These are phyloP conservation scores for Aythya baeri DNA, from an alignment of 2,113 vertebrate species.

Conservation along the genomic window DNA sequence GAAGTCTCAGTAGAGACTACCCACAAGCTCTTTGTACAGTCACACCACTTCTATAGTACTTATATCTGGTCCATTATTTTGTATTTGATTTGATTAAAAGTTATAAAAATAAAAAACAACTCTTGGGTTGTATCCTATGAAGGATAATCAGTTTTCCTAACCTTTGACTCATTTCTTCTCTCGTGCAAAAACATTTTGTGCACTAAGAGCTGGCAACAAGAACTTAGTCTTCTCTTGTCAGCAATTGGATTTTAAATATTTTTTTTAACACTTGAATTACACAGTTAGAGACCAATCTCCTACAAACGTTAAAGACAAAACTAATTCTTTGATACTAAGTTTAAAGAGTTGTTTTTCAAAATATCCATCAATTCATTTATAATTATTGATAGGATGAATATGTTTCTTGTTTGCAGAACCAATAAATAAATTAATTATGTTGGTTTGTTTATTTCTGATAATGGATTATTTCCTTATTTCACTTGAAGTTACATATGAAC, in stretches of 20 bases:
- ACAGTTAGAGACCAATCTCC: background rate
- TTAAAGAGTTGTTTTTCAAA: background rate
- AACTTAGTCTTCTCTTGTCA: background rate
- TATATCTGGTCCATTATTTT: background rate
- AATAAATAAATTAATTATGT: background rate
- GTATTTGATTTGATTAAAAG: constrained; percentile 42
- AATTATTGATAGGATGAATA: background rate
- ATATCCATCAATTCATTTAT: background rate
- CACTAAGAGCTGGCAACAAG: background rate
- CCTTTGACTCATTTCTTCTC: constrained; percentile 21
- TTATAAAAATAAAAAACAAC: background rate
- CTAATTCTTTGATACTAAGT: background rate
- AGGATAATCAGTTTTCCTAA: constrained; percentile 37
- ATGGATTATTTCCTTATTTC: background rate
- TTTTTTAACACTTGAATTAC: constrained; percentile 17
- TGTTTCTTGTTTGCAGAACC: background rate
- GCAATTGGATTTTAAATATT: background rate
- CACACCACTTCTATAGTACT: background rate
- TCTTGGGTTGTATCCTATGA: background rate
- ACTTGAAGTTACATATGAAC: background rate
- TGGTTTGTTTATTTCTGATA: background rate
- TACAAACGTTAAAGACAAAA: constrained; percentile 20
- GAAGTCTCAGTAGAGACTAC: background rate
- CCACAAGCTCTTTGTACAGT: background rate
- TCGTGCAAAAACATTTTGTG: background rate